Percentiles rank a stretch among this genome's conserved stretches.
These are phyloP conservation scores for Megaustenia siamemsis DNA, from an alignment of 2,888 invertebrate species.

Conservation along the genomic window DNA sequence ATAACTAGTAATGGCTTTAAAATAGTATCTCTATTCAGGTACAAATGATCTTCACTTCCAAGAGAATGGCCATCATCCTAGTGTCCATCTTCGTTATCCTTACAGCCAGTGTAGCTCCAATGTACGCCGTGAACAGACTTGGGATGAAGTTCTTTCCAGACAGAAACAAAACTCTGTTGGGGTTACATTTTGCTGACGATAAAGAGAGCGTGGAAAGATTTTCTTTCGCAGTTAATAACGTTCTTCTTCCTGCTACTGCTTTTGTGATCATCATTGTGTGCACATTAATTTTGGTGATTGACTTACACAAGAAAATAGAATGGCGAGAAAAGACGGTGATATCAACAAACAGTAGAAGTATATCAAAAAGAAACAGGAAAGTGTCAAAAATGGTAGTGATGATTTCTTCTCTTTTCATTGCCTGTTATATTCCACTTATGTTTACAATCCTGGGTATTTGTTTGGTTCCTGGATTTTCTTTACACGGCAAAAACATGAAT, in stretches of 20 bases:
- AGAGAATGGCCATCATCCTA: neutral
- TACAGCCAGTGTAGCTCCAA: neutral
- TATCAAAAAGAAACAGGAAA: neutral
- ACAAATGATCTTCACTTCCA: neutral
- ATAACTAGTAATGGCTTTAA: too few relatives aligned
- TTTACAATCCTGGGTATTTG: neutral
- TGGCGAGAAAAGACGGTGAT: neutral
- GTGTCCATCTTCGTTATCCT: neutral
- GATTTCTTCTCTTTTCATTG: neutral
- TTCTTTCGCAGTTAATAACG: neutral
- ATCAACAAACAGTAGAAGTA: neutral
- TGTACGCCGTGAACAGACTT: neutral
- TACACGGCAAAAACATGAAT: neutral
- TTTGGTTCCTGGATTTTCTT: neutral
- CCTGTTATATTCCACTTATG: neutral
- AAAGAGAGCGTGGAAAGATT: neutral
- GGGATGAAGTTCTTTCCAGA: neutral
- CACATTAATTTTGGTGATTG: neutral
- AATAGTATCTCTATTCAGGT: neutral
- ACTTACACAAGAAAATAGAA: neutral
- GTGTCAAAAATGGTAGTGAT: conserved; percentile 3
- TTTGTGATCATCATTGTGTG: neutral
- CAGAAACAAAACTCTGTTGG: neutral
- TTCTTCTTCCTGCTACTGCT: neutral
- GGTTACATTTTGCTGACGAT: neutral